Evolutionary conservation across 2,888 invertebrate species (phyloP).

Genomic region (Julus scandinavius): DNA sequence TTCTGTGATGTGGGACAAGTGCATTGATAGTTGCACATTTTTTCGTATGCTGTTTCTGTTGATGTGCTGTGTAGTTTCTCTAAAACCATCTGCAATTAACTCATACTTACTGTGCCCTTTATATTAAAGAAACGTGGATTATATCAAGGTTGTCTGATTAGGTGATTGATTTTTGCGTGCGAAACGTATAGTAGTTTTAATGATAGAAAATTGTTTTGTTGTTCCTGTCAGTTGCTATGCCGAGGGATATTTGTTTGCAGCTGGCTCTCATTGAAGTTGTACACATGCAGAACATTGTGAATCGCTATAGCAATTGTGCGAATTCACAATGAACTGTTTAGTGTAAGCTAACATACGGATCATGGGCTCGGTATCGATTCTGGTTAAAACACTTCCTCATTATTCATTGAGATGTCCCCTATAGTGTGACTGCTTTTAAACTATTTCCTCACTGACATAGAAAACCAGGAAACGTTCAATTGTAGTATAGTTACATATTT

Average conservation of each 20-base stretch:
- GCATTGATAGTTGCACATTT: no score
- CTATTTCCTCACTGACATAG: neutral
- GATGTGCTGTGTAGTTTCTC: no score
- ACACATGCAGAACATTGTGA: neutral
- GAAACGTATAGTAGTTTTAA: neutral
- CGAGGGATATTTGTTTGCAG: neutral
- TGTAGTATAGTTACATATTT: neutral
- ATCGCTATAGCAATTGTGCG: neutral
- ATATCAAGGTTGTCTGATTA: neutral
- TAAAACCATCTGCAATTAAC: no score
- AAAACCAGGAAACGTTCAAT: neutral
- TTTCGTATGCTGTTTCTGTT: no score
- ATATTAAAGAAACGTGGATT: neutral
- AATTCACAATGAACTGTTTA: neutral
- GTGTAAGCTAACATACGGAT: neutral
- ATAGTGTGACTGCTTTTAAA: neutral
- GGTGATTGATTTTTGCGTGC: neutral
- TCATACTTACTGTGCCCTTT: neutral
- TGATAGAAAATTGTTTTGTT: neutral
- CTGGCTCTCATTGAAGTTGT: neutral
- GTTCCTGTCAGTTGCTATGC: conserved; percentile 3
- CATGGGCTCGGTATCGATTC: neutral
- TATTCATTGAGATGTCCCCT: neutral
- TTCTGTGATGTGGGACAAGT: no score
- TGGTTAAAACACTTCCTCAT: conserved; percentile 2